Conservation (phyloP, 2,888 invertebrate genomes). For the Prosopocoilus inquinatus region DNA sequence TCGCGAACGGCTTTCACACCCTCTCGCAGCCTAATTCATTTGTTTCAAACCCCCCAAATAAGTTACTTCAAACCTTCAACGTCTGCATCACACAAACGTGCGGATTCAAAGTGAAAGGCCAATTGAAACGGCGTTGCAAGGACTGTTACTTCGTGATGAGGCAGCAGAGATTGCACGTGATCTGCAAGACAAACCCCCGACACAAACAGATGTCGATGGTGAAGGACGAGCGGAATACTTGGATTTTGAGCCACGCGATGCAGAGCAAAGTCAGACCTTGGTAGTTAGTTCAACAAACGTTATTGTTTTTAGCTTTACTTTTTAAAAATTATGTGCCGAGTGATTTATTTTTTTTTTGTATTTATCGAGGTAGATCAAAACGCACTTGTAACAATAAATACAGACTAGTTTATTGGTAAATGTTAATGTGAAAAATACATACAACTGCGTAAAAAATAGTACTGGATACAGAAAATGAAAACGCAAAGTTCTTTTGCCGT, state of each 20-base stretch:
- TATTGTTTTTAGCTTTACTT: too few species aligned
- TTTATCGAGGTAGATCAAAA: neutral
- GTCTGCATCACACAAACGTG: slow-evolving; percentile 38
- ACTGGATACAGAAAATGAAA: too few species aligned
- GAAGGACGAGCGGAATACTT: slow-evolving; percentile 66
- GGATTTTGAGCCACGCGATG: slow-evolving; percentile 74
- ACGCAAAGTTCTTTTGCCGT: too few species aligned
- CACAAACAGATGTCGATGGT: slow-evolving; percentile 81
- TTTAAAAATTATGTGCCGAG: too few species aligned
- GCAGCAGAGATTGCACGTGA: slow-evolving; percentile 66
- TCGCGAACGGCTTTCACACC: too few species aligned
- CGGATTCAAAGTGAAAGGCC: slow-evolving; percentile 72
- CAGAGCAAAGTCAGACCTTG: slow-evolving; percentile 59
- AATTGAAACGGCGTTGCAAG: slow-evolving; percentile 69
- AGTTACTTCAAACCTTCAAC: too few species aligned
- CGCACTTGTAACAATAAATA: slow-evolving; percentile 15
- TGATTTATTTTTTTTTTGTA: too few species aligned
- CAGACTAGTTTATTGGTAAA: slow-evolving; percentile 21
- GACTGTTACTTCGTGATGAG: slow-evolving; percentile 73
- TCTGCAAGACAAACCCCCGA: slow-evolving; percentile 73
- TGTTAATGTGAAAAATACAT: slow-evolving; percentile 15
- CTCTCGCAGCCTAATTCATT: too few species aligned
- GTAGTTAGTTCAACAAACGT: slow-evolving; percentile 36
- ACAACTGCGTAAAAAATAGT: slow-evolving; percentile 13
- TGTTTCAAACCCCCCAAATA: too few species aligned